Evolutionary conservation across 2,797 vertebrate genomes (phyloP).

Genomic region (Schizopygopsis malacanthus): DNA sequence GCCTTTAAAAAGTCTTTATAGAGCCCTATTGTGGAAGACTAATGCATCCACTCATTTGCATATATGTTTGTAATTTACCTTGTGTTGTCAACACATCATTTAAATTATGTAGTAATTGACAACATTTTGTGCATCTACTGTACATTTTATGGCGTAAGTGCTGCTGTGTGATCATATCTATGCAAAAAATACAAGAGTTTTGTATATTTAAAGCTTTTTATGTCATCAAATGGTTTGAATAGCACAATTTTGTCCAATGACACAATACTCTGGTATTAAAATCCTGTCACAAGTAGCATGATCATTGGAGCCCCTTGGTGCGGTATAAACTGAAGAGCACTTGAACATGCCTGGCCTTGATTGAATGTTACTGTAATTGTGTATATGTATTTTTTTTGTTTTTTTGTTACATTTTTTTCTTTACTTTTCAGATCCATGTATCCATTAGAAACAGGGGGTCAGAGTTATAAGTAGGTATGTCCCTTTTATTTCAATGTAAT

Average conservation of each 20-base stretch:
- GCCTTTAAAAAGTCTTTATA: conserved; percentile 37
- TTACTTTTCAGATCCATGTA: neutral
- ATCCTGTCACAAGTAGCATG: neutral
- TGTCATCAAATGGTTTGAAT: neutral
- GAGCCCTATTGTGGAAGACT: conserved; percentile 19
- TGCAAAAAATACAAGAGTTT: neutral
- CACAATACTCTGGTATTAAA: conserved; percentile 1
- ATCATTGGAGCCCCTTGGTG: neutral
- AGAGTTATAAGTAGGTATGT: neutral
- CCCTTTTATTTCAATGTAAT: neutral
- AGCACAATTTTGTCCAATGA: neutral
- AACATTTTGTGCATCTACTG: neutral
- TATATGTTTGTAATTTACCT: conserved; percentile 29
- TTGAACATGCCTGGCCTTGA: neutral
- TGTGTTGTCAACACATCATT: conserved; percentile 35
- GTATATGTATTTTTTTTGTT: accelerated
- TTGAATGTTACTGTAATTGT: neutral
- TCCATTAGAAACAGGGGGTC: neutral
- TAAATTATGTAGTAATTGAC: conserved; percentile 20
- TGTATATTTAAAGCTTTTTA: neutral
- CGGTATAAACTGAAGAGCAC: conserved; percentile 9
- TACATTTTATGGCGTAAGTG: neutral
- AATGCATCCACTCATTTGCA: conserved; percentile 24
- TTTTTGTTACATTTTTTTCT: neutral
- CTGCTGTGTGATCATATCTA: neutral